Percentiles rank a stretch among this genome's conserved stretches.
Evolutionary conservation across 2,888 invertebrate species (phyloP).

Genomic region (Nesidiocoris tenuis): DNA sequence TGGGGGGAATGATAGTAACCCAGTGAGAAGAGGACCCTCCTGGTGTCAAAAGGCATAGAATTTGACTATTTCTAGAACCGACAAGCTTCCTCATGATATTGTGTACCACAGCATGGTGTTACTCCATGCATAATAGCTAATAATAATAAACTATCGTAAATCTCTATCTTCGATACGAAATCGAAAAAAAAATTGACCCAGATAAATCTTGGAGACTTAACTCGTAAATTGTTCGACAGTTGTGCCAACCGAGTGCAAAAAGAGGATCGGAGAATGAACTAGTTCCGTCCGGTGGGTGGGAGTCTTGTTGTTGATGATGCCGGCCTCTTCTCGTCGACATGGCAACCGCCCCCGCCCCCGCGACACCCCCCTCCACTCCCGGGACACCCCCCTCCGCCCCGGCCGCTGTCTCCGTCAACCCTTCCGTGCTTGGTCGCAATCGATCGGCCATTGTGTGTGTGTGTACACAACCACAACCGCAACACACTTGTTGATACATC

Average conservation of each 20-base stretch:
- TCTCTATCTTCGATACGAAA: no score
- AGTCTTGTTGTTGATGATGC: not conserved
- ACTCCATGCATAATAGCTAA: no score
- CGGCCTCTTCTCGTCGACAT: not conserved
- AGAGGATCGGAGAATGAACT: not conserved
- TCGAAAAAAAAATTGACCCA: no score
- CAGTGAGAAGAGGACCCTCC: no score
- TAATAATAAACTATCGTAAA: no score
- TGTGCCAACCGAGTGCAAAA: not conserved
- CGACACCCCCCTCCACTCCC: not conserved
- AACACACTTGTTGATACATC: slow-evolving; percentile 38
- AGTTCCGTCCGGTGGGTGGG: not conserved
- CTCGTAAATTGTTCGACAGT: no score
- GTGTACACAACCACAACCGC: slow-evolving; percentile 28
- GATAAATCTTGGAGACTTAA: no score
- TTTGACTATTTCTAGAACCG: no score
- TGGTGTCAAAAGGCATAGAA: no score
- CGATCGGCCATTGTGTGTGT: slow-evolving; percentile 1
- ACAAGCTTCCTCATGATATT: no score
- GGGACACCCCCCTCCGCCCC: not conserved
- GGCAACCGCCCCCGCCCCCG: not conserved
- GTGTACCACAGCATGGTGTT: no score
- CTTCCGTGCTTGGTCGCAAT: not conserved
- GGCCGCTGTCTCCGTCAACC: not conserved
- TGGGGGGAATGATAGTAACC: no score